These are phyloP conservation scores for Neodontobutis hainanensis DNA, from an alignment of 2,113 vertebrate species.

Conservation along the genomic window DNA sequence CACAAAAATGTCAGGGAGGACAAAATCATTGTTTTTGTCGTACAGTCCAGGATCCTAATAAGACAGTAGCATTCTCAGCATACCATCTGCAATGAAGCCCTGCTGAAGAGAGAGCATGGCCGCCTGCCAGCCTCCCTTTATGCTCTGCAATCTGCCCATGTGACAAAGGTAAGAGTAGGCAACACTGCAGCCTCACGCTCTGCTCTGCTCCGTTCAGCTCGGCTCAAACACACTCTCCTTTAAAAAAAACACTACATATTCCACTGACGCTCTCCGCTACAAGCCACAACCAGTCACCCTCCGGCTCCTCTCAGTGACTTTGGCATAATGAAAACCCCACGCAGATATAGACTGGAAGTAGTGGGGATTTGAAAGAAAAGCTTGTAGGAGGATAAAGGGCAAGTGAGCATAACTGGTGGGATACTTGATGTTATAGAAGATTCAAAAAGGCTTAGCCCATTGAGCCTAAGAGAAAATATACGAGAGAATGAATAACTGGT, in stretches of 20 bases:
- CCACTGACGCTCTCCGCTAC: constrained; percentile 62
- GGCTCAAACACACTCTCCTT: constrained; percentile 31
- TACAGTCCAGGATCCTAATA: constrained; percentile 48
- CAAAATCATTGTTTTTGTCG: constrained; percentile 14
- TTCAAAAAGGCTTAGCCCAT: constrained; percentile 67
- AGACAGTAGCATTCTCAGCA: constrained; percentile 71
- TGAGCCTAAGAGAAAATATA: constrained; percentile 30
- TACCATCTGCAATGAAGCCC: constrained; percentile 80
- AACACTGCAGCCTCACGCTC: constrained; percentile 66
- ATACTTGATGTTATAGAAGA: constrained; percentile 66
- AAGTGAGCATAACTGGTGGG: constrained; percentile 59
- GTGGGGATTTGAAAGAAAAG: constrained; percentile 61
- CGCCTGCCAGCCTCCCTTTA: constrained; percentile 76
- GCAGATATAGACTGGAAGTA: constrained; percentile 57
- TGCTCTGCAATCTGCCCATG: constrained; percentile 75
- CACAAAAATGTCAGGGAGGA: not conserved
- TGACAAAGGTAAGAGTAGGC: constrained; percentile 72
- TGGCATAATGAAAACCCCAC: constrained; percentile 68
- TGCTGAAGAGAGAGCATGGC: constrained; percentile 67
- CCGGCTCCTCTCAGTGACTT: constrained; percentile 57
- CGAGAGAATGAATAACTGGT: constrained; percentile 28
- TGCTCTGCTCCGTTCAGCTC: constrained; percentile 30
- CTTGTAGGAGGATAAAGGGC: constrained; percentile 59
- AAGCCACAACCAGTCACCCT: constrained; percentile 60
- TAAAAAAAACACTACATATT: constrained; percentile 66